Conservation (phyloP, 2,113 vertebrate genomes). For the Notothenia coriiceps region DNA sequence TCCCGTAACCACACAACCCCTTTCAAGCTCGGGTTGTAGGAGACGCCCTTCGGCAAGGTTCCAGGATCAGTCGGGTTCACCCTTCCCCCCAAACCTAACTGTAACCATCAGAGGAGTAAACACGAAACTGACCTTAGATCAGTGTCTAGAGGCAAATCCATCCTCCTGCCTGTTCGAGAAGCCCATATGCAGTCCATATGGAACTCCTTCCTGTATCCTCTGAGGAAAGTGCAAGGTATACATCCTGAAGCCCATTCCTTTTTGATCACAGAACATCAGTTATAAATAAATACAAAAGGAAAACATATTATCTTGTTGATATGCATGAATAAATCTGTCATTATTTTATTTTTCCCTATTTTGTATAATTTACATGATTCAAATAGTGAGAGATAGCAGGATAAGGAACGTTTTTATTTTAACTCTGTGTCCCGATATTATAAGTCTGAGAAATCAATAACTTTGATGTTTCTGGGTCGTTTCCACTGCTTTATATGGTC, state of each 20-base stretch:
- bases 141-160: conserved; percentile 72
- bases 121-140: conserved; percentile 75
- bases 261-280: conserved; percentile 40
- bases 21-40: conserved; percentile 72
- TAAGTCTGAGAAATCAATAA: conserved; percentile 9
- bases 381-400: neutral
- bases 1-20: conserved; percentile 71
- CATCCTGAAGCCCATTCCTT: conserved; percentile 41
- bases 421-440: neutral
- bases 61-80: conserved; percentile 63
- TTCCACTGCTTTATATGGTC: conserved; percentile 9
- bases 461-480: conserved; percentile 21
- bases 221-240: conserved; percentile 60
- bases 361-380: neutral
- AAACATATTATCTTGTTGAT: neutral
- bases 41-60: conserved; percentile 71
- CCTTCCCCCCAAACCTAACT: conserved; percentile 59
- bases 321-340: neutral
- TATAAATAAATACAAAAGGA: neutral
- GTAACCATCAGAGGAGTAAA: conserved; percentile 78
- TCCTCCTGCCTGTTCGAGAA: conserved; percentile 55
- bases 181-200: conserved; percentile 81
- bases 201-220: conserved; percentile 66
- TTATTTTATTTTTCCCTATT: neutral
- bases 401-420: neutral